phyloP scores from a whole-genome alignment of 92 coral and sea anemone genomes.

The Porites rus region DNA sequence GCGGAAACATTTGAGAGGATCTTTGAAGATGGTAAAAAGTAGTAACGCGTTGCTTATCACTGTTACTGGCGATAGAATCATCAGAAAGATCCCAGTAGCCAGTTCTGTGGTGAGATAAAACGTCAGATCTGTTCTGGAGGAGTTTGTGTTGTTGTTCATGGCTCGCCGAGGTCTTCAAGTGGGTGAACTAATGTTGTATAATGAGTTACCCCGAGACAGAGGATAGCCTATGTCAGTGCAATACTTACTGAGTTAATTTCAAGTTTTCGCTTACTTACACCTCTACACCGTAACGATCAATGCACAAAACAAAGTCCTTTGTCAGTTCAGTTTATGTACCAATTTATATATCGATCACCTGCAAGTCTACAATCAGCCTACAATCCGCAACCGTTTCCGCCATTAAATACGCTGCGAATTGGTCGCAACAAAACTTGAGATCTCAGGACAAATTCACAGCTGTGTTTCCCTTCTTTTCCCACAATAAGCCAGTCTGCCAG shows the following conservation, averaged over 20 bases:
- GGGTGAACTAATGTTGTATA: not conserved
- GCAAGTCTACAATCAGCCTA: too few species aligned
- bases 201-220: too few species aligned
- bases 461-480: too few species aligned
- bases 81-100: conserved; percentile 28
- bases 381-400: too few species aligned
- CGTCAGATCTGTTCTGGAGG: not conserved
- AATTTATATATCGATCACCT: too few species aligned
- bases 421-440: not conserved
- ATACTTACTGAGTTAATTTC: too few species aligned
- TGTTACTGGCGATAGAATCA: conserved; percentile 53
- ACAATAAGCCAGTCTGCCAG: too few species aligned
- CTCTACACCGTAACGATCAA: not conserved
- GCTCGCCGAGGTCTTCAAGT: not conserved
- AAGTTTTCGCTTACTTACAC: not conserved
- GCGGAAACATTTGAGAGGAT: conserved; percentile 64
- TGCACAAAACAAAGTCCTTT: not conserved
- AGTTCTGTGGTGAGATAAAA: conserved; percentile 35
- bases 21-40: conserved; percentile 37
- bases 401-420: too few species aligned
- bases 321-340: not conserved
- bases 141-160: conserved; percentile 10
- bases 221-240: not conserved
- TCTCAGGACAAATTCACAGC: too few species aligned
- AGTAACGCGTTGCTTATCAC: conserved; percentile 38